phyloP scores from a whole-genome alignment of 2,113 vertebrate species.

The Ochotona curzoniae region DNA sequence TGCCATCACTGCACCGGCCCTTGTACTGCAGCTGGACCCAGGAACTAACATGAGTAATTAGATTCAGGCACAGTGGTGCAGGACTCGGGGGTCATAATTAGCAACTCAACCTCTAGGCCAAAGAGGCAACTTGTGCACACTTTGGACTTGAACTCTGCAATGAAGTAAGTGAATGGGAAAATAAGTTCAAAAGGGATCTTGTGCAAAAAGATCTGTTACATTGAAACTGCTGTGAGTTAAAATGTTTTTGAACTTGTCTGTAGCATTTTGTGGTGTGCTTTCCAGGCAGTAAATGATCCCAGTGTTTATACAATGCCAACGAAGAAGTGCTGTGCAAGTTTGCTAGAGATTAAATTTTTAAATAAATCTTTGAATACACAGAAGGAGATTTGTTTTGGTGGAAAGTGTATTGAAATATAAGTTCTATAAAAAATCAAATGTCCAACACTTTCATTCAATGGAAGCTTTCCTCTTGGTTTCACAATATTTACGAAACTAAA shows the following conservation, averaged over 20 bases:
- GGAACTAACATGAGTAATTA: too few species aligned
- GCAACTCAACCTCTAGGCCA: too few species aligned
- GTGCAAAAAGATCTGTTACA: background rate
- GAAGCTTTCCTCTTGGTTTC: background rate
- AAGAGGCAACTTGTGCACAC: too few species aligned
- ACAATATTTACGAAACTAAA: background rate
- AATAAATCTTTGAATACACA: background rate
- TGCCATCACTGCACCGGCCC: too few species aligned
- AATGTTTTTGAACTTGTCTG: background rate
- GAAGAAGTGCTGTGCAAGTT: background rate
- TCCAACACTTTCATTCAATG: background rate
- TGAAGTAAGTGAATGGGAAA: background rate
- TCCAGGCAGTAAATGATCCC: slow-evolving; percentile 15
- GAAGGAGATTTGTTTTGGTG: background rate
- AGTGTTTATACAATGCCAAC: slow-evolving; percentile 3
- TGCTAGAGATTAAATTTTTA: background rate
- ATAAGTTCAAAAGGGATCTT: background rate
- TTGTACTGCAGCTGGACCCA: too few species aligned
- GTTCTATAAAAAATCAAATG: background rate
- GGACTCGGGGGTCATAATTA: too few species aligned
- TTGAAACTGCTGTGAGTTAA: background rate
- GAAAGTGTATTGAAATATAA: background rate
- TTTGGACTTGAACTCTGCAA: background rate
- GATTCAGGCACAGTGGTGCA: too few species aligned
- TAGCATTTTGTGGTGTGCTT: slow-evolving; percentile 26